Evolutionary conservation across 2,888 invertebrate species (phyloP).

Genomic region (Campoletis raptor): DNA sequence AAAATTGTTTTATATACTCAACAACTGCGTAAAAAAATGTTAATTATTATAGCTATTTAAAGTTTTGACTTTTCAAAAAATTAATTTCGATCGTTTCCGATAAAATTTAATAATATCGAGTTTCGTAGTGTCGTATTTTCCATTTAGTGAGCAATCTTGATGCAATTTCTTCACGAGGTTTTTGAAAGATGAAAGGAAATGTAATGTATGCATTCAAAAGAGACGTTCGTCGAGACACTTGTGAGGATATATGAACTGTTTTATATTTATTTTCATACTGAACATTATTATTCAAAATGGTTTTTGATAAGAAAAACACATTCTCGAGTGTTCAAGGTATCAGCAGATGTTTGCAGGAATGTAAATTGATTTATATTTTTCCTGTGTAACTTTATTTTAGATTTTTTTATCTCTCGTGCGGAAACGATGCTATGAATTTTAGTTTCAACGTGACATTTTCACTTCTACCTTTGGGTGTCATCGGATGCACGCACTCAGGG

Average conservation of each 20-base stretch:
- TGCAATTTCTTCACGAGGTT: not conserved
- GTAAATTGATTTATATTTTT: not conserved
- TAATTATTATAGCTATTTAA: no score
- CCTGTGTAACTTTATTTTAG: no score
- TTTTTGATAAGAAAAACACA: not conserved
- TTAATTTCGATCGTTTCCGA: no score
- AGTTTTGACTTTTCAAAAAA: no score
- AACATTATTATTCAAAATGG: conserved; percentile 16
- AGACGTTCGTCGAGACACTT: not conserved
- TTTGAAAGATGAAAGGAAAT: not conserved
- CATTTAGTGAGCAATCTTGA: not conserved
- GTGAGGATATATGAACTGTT: not conserved
- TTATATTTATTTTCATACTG: not conserved
- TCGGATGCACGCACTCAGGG: conserved; percentile 51
- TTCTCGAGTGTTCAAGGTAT: conserved; percentile 33
- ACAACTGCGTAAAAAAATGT: no score
- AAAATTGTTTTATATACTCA: no score
- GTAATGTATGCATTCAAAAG: not conserved
- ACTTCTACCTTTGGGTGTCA: conserved; percentile 14
- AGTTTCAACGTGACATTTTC: conserved; percentile 28
- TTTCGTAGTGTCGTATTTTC: not conserved
- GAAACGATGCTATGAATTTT: not conserved
- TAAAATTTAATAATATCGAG: not conserved
- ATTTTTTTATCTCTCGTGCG: not conserved
- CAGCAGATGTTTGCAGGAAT: conserved; percentile 37